Conservation (phyloP, 2,797 vertebrate genomes). For the Molothrus ater region DNA sequence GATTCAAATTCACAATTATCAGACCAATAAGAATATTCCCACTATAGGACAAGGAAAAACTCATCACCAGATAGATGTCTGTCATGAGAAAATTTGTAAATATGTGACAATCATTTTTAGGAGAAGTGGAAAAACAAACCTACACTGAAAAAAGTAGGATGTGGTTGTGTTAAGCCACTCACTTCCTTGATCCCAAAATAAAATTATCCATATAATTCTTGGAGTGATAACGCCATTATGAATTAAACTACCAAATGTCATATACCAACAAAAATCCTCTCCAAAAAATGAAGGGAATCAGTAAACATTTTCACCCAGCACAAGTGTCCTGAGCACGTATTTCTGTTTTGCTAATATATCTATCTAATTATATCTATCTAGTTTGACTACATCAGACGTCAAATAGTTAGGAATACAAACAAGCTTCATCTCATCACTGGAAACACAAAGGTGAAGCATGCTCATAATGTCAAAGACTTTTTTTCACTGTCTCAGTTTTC, state of each 20-base stretch:
- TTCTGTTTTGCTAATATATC: background rate
- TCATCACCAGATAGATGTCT: background rate
- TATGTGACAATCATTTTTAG: background rate
- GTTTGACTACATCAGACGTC: background rate
- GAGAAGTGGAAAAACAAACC: background rate
- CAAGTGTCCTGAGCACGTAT: background rate
- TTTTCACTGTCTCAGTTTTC: background rate
- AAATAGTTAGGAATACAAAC: background rate
- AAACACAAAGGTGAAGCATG: background rate
- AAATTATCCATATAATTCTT: background rate
- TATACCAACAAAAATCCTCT: background rate
- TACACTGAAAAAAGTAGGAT: background rate
- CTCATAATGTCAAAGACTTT: background rate
- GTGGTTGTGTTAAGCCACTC: background rate
- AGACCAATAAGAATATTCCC: background rate
- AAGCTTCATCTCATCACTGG: background rate
- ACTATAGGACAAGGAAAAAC: background rate
- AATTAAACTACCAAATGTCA: background rate
- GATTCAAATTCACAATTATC: background rate
- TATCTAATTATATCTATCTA: background rate
- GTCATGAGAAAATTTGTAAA: background rate
- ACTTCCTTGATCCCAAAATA: background rate
- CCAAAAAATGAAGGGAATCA: background rate
- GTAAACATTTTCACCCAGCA: background rate
- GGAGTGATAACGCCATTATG: background rate